These are phyloP conservation scores for Pinctada fucata DNA, from an alignment of 2,888 invertebrate genomes.

Conservation along the genomic window DNA sequence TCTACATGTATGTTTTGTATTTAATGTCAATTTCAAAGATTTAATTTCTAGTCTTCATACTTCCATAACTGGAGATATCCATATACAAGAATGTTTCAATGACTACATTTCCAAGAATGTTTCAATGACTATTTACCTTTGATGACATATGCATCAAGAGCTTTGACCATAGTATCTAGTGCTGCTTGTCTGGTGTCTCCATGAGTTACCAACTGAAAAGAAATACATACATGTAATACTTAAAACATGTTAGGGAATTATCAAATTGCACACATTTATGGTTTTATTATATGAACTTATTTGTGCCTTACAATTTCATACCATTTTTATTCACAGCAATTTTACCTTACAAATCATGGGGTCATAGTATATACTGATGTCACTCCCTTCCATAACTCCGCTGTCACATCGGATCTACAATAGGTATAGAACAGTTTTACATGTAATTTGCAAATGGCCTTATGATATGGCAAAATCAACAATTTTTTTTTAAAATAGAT, in stretches of 20 bases:
- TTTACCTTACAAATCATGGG: slow-evolving; percentile 83
- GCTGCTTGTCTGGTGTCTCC: slow-evolving; percentile 81
- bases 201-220: slow-evolving; percentile 80
- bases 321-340: not conserved
- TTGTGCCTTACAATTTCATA: not conserved
- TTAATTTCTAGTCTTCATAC: too few relatives aligned
- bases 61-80: too few relatives aligned
- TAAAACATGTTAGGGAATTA: not conserved
- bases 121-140: slow-evolving; percentile 76
- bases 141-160: slow-evolving; percentile 83
- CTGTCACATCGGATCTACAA: slow-evolving; percentile 82
- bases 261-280: not conserved
- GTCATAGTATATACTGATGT: slow-evolving; percentile 85
- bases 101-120: too few relatives aligned
- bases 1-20: not conserved
- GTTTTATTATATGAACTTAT: not conserved
- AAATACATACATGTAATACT: not conserved
- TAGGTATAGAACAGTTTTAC: too few relatives aligned
- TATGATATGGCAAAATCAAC: too few relatives aligned
- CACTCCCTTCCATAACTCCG: slow-evolving; percentile 83
- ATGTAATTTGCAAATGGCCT: too few relatives aligned
- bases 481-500: too few relatives aligned
- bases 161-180: slow-evolving; percentile 80
- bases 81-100: too few relatives aligned
- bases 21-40: too few relatives aligned